These are phyloP conservation scores for Talpa occidentalis DNA, from an alignment of 2,113 vertebrate genomes.

Conservation along the genomic window DNA sequence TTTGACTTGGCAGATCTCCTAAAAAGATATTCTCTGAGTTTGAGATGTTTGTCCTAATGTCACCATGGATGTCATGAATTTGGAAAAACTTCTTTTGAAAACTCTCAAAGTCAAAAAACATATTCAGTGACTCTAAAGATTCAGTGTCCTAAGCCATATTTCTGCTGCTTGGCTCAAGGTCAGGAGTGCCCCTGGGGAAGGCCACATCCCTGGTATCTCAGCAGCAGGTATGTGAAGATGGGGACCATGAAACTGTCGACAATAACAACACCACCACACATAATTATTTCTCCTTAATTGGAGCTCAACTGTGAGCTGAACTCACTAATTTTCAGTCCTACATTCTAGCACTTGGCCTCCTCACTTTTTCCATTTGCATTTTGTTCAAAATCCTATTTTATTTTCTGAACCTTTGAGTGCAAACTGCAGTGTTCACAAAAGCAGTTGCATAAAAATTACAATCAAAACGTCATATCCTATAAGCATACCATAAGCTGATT, in stretches of 20 bases:
- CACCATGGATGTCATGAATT: background rate
- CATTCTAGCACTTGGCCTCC: background rate
- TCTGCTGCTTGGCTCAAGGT: background rate
- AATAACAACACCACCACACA: background rate
- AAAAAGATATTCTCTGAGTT: conserved; percentile 31
- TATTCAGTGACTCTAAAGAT: background rate
- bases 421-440: conserved; percentile 9
- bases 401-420: conserved; percentile 26
- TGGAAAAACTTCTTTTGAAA: background rate
- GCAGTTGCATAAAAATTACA: background rate
- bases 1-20: conserved; percentile 47
- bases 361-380: background rate
- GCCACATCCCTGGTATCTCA: background rate
- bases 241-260: background rate
- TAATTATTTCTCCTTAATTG: background rate
- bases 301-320: background rate
- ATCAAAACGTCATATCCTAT: conserved; percentile 3
- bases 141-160: background rate
- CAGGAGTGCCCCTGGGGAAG: background rate
- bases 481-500: conserved; percentile 39
- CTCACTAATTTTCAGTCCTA: conserved; percentile 5
- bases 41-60: conserved; percentile 22
- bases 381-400: conserved; percentile 27
- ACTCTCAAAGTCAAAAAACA: background rate
- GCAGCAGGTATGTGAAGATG: background rate